Conservation (phyloP, 1,140 invertebrate genomes). For the Galleria mellonella region DNA sequence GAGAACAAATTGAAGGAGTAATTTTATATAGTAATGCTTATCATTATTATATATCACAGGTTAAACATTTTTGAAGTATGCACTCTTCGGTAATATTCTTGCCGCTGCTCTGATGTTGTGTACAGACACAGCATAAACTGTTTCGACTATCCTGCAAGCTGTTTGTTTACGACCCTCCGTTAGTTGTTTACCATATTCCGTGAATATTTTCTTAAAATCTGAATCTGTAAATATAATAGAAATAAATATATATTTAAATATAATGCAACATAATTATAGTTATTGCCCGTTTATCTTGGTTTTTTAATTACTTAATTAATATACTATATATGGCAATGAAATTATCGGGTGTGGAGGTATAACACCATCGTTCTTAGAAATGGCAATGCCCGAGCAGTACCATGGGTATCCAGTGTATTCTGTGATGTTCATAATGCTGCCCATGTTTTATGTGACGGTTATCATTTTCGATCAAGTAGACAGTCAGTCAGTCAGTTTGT, state of each 20-base stretch:
- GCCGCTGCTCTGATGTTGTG: constrained; percentile 49
- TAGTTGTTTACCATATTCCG: constrained; percentile 14
- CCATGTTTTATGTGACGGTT: no score
- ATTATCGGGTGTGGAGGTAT: background rate
- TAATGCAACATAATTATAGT: background rate
- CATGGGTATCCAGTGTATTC: no score
- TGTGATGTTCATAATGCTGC: no score
- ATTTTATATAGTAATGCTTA: background rate
- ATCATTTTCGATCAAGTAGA: no score
- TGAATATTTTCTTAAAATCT: constrained; percentile 16
- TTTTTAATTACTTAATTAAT: background rate
- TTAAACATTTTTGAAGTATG: constrained; percentile 30
- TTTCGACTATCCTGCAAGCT: constrained; percentile 31
- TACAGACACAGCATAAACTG: constrained; percentile 37
- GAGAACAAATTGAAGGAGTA: no score
- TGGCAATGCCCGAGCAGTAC: background rate
- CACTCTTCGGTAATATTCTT: constrained; percentile 35
- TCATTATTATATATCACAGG: background rate
- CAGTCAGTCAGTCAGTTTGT: no score
- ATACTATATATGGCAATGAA: background rate
- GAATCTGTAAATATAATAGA: constrained; percentile 27
- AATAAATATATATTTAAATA: constrained; percentile 1
- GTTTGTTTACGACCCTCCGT: constrained; percentile 13
- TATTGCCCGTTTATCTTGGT: background rate
- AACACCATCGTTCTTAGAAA: background rate